Evolutionary conservation across 1,140 invertebrate genomes (phyloP), one percentile per base, ranked within the genome.

Genomic region (Drosophila busckii): DNA sequence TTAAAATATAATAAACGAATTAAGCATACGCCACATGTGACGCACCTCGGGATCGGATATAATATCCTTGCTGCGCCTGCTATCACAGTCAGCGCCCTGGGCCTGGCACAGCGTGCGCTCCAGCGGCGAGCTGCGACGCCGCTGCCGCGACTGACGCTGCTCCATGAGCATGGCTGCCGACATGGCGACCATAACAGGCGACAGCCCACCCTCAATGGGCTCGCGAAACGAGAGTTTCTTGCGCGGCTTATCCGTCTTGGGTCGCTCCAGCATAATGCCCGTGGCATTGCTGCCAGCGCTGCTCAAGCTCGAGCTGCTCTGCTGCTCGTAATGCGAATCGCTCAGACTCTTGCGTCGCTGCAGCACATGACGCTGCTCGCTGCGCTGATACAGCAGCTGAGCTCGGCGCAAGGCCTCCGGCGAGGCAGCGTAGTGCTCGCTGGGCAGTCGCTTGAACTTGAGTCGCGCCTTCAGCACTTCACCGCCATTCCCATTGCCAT

Each of bases 211-310:
- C 20, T 83, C 82, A 17, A 86, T 94, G 1, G 94, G 94, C 70
- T 95, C 94, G 45, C 94, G 91, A 80, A 96, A 96, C 0, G 94
- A 95, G 1, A 96, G 88, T 73, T 96, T 96, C 86, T 96, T 96
- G 13, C 94, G 89, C 0, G 94, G 94, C 61, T 92, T 90, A 41
- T 93, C 91, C 10, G 88, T 88, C 32, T 78, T 83, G 35, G 84
- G 76, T 2, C 66, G 70, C 20, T 86, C 84, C 45, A 67, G 55
- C 63, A 69, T 78, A 8, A 60, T 65, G 50, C 73, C 50, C 13
- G 31, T 52, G 7, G 46, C 62, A 4, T 28, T 54, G 13, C 82
- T 70, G 15, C 68, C 65, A 0, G 69, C 73, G 16, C 69, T 84
- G 50, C 68, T 78, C 17, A 71, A 10, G 8, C 62, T 73, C 15